Evolutionary conservation across 2,113 vertebrate species (phyloP), one percentile per base, ranked within the genome.

Genomic region (Actenoides hombroni): DNA sequence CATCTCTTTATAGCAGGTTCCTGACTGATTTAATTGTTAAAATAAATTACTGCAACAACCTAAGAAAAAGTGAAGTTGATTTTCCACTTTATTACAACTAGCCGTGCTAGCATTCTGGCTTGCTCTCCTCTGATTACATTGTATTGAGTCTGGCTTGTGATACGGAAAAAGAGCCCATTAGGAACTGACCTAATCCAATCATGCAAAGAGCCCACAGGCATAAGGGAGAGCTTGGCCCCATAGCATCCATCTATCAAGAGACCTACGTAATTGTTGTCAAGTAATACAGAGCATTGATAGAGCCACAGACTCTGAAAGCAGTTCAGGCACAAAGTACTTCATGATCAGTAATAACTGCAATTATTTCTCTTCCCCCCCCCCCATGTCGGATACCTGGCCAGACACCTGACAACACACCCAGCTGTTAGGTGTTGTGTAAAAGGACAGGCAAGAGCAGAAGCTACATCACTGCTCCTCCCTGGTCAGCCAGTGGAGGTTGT

Each of bases 101-200:
- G 83, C 31, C 5, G 0, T 42, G 83, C 88, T 82, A 82, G 33
- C 87, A 63, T 63, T 91, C 54, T 86, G 88, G 65, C 67, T 87
- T 87, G 78, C 78, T 81, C 23, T 96, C 68, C 82, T 88, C 83
- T 88, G 90, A 89, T 80, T 90, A 80, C 57, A 79, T n/a, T 92
- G 57, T 11, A 91, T 74, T 60, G 61, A 90, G 90, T 83, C 83
- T 96, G 77, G 83, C 92, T 87, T 83, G 42, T 76, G 77, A 79
- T 75, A 60, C 40, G 60, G 87, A 89, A 75, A 91, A 95, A 95
- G 83, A 86, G 96, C 92, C 21, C 56, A 96, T 95, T 93, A 96
- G 78, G 86, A 96, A 79, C 51, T 44, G 64, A 95, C 83, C 89
- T 97, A 96, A 97, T 96, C 83, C 86, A 85, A 86, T 95, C 93